Evolutionary conservation across 2,888 invertebrate genomes (phyloP), one percentile per base, ranked within the genome.

Genomic region (Cactoblastis cactorum): DNA sequence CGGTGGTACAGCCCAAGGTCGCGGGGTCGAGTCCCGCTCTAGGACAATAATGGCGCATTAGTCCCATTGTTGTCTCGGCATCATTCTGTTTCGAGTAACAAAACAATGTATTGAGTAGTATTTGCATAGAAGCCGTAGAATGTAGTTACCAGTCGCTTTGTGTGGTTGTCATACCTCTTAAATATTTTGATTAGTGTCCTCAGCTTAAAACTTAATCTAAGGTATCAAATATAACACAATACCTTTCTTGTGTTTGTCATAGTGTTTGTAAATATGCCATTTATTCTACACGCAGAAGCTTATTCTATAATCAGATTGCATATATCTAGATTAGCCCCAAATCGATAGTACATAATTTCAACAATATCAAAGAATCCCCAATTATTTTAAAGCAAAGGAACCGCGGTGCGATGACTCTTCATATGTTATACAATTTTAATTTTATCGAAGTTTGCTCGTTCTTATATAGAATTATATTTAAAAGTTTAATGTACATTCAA

Each of bases 401-500:
- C 65, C 67, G 65, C 59, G 65, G 56, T 69, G 72, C 74, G 77
- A 81, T 74, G 82, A 77, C 79, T 71, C 68, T 74, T 82, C 88
- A 87, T 87, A 84, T 89, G 89, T 89, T 89, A 86, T 71, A 65
- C 84, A 80, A 83, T 89, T 87, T 86, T 89, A 88, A 88, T 86
- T 89, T 88, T 88, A 88, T 88, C 80, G 79, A 84, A 87, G 88
- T 87, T 87, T 83, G 87, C 88, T 89, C 88, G 89, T 89, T 88
- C 82, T 78, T 70, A 83, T 87, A 87, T 87, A 87, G 78, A 86
- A 82, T 79, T 87, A 88, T 89, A 88, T 89, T 86, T 82, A 86
- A 87, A 84, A 80, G 76, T 80, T 80, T 77, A 77, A 81, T 83
- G 68, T 83, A 80, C 84, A 83, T 85, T 81, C 78, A 70, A 59